These are phyloP conservation scores for Pipistrellus nathusii DNA, from an alignment of 2,797 vertebrate species.

Conservation along the genomic window DNA sequence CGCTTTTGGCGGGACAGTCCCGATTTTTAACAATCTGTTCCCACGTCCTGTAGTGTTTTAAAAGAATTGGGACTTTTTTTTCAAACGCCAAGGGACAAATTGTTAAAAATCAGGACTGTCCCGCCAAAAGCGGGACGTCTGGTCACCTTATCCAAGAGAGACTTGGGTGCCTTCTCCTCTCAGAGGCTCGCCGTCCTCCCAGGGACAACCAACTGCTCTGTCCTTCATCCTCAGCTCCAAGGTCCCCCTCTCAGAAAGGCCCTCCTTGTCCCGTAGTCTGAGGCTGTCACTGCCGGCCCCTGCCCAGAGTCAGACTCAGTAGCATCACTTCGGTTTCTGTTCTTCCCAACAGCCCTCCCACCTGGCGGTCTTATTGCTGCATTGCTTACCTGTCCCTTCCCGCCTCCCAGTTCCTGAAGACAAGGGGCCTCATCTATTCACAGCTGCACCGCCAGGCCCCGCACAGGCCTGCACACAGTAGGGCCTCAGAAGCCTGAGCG, in stretches of 20 bases:
- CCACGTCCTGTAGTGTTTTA: too few species aligned
- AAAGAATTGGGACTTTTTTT: too few species aligned
- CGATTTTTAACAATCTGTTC: too few species aligned
- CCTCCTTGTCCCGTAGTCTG: background rate
- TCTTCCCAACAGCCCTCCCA: background rate
- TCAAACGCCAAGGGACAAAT: too few species aligned
- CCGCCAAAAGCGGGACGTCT: too few species aligned
- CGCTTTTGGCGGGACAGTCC: too few species aligned
- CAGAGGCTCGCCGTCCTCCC: background rate
- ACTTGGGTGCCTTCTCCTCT: background rate
- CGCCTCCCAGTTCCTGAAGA: background rate
- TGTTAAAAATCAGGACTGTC: too few species aligned
- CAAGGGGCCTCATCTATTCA: background rate
- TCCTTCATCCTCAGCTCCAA: background rate
- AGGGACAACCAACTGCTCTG: fast-evolving
- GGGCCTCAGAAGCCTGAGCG: background rate
- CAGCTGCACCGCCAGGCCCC: fast-evolving
- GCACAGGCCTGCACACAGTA: fast-evolving
- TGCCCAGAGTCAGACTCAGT: background rate
- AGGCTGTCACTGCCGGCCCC: background rate
- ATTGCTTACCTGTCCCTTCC: background rate
- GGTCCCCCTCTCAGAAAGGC: background rate
- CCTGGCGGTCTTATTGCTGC: fast-evolving
- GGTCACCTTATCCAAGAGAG: background rate
- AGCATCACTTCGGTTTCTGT: too few species aligned